Base-by-base conservation (phyloP, 2,888 invertebrate genomes). In the Petrophora chlorosata region DNA sequence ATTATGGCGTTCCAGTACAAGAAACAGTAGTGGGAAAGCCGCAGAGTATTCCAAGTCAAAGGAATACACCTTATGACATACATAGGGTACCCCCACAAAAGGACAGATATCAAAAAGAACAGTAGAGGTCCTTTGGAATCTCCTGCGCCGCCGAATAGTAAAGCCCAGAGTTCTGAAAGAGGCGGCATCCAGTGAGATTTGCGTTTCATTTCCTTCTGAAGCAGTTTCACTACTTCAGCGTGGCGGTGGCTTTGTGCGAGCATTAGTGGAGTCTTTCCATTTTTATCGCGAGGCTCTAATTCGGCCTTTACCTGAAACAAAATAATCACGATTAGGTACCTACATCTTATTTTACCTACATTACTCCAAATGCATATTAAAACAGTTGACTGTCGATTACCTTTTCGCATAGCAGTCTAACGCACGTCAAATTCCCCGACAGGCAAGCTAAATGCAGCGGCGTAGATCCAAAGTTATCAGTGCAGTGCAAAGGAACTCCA, bases 11-110 rank as follows among this genome's bases (percentile, higher is more conserved):
- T 98, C 95, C 96, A 95, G 70, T 96, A 95, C 56, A 98, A 94
- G 79, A 98, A 98, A 70, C 96, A 94, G 68, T 97, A 96, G 78
- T 98, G 97, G 0, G 96, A 96, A 0, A 95, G 94, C 0, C 96
- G 92, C 26, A 97, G 84, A 4, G 96, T 94, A 73, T 97, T 95
- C 97, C 97, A 98, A 0, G 97, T 98, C 28, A 96, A 91, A 0
- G 97, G 97, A 56, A 98, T 94, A 65, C 97, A 97, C 93, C 95
- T 92, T 53, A 97, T 93, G 67, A 97, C 91, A 73, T 98, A 98
- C 96, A 98, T 97, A 0, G 98, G 98, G 79, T 98, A 98, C 5
- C 96, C 97, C 97, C 97, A 98, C 14, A 97, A 84, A 3, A 97
- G 85, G 5, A 97, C 95, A 0, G 96, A 97, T 49, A 95, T 92